Evolutionary conservation across 2,888 invertebrate genomes (phyloP).

Genomic region (Eustalomyia histrio): DNA sequence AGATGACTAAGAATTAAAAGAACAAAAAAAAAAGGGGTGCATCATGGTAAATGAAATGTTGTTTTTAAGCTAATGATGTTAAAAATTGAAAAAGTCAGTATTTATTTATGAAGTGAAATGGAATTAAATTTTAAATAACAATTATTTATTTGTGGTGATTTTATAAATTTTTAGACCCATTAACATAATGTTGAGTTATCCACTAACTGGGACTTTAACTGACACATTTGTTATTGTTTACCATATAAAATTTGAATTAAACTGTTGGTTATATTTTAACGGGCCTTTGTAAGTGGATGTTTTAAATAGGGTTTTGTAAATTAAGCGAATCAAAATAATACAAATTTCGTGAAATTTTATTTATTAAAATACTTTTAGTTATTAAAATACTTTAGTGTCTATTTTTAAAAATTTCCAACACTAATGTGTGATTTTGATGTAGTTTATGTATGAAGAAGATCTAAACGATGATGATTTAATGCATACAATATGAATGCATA

Average conservation of each 20-base stretch:
- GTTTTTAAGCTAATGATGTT: slow-evolving; percentile 19
- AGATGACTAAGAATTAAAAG: not conserved
- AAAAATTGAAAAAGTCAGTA: slow-evolving; percentile 16
- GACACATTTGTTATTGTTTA: too few species aligned
- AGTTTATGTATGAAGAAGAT: not conserved
- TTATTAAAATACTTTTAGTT: not conserved
- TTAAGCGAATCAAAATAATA: too few species aligned
- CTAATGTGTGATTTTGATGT: slow-evolving; percentile 8
- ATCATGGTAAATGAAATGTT: slow-evolving; percentile 7
- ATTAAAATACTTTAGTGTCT: not conserved
- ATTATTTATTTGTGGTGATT: slow-evolving; percentile 3
- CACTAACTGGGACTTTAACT: too few species aligned
- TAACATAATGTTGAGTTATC: too few species aligned
- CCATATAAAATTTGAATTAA: too few species aligned
- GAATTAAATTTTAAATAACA: not conserved
- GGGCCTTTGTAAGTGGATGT: too few species aligned
- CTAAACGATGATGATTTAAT: slow-evolving; percentile 32
- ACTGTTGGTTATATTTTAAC: too few species aligned
- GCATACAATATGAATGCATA: slow-evolving; percentile 31
- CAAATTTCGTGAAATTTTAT: too few species aligned
- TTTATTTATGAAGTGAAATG: slow-evolving; percentile 41
- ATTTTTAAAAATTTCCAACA: not conserved
- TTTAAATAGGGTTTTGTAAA: too few species aligned
- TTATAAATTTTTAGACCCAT: too few species aligned
- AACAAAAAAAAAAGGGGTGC: slow-evolving; percentile 33